Evolutionary conservation across 35 echinoderm and acorn worm species (phyloP), one percentile per base, ranked within the genome.

Genomic region (Antedon bifida): DNA sequence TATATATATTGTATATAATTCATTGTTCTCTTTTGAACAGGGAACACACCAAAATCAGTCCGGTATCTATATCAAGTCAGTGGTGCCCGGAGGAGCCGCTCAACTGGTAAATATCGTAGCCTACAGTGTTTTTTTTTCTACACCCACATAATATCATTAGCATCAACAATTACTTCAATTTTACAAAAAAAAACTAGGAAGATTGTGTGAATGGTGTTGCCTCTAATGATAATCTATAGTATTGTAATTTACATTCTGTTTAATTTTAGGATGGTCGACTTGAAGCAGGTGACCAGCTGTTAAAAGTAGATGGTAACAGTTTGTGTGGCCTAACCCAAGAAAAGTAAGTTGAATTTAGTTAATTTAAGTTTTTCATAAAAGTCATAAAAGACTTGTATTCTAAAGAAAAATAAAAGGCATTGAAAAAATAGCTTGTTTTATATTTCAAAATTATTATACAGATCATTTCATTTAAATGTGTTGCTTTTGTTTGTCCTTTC

Each of bases 31-130:
- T 14, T 33, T 38, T n/a, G n/a, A n/a, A n/a, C n/a, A 89, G 94
- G 90, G 90, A 64, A 79, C 82, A 17, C 81, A 83, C 34, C 94
- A 97, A 79, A 86, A 90, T 5, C 84, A 89, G 75, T 87, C 92
- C 81, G 90, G 94, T 76, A 88, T 97, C 23, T 97, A 97, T 77
- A 85, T 97, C 9, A 97, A 97, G 75, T 88, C 91, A 45, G 90
- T 97, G 3, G 94, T 97, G 80, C 90, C 90, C 11, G 94, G 90
- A 10, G 89, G 86, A 34, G 90, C 94, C 36, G 94, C 90, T 9
- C 81, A 89, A 19, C 87, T 87, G 89, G 93, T 96, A 74, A 86
- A n/a, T n/a, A n/a, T n/a, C n/a, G n/a, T n/a, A n/a, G n/a, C n/a
- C n/a, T n/a, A 19, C 32, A 0, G n/a, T 73, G 13, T 73, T 73